Evolutionary conservation across 2,113 vertebrate genomes (phyloP), one percentile per base, ranked within the genome.

Genomic region (Martes martes): DNA sequence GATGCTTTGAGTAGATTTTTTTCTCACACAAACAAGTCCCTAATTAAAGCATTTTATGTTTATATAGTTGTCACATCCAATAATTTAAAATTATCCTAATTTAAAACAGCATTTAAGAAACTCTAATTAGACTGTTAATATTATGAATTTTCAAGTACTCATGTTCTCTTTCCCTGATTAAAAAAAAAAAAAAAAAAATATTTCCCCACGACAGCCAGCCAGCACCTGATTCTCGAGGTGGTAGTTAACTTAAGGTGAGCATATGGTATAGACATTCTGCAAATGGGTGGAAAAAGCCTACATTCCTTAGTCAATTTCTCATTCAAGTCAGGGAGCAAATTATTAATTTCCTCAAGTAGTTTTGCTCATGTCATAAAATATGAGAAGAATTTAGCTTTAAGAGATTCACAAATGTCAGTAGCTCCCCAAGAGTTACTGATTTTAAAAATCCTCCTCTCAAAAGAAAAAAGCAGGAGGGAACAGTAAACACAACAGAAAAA

Each of bases 91-190:
- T 95, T 95, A 95, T 93, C 71, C 89, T 92, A 82, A 97, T 97
- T 97, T 96, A 36, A 97, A 98, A 50, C 16, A 96, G 93, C 93
- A 95, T 90, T 98, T 95, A 92, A 94, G 91, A 96, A 93, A 84
- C 95, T 78, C 2, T 96, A 96, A 98, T 98, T 94, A 97, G 79
- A 84, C 87, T 87, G 85, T 89, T 98, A 98, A 94, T 96, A 97
- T 95, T 94, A 95, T 84, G 85, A 97, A 98, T 97, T 98, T 98
- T 98, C 45, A 98, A 98, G 97, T 74, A 83, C 63, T 84, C 7
- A 3, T 71, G 45, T 74, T 93, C 88, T 92, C 47, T 96, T 82
- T 80, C 36, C 23, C 57, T 98, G 96, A 98, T 97, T 97, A 92
- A 98, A 98, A 11, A n/a, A n/a, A 95, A 11, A n/a, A n/a, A 95